Evolutionary conservation across 1,140 invertebrate genomes (phyloP).

Genomic region (Ptiloglossa arizonensis): DNA sequence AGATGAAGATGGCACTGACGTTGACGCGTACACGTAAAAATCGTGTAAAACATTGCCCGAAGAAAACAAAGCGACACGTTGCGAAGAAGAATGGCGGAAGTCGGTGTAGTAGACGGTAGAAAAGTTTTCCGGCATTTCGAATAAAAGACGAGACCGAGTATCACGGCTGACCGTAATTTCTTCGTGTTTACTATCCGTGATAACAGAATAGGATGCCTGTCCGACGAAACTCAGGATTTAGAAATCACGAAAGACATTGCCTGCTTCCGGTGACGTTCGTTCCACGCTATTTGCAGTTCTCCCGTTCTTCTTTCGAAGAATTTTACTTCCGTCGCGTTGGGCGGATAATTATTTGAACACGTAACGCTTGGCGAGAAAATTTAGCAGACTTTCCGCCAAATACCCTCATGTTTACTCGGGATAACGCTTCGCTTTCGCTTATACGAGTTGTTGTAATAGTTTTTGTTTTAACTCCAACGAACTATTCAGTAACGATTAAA

Average conservation of each 20-base stretch:
- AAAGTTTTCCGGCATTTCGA: slow-evolving; percentile 20
- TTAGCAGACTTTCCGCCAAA: not conserved
- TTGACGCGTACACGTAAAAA: not conserved
- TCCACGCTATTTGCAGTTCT: slow-evolving; percentile 17
- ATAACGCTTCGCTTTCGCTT: not conserved
- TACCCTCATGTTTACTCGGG: no score
- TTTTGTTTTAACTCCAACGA: no score
- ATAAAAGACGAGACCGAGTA: slow-evolving; percentile 39
- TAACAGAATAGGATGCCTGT: slow-evolving; percentile 30
- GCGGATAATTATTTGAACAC: slow-evolving; percentile 4
- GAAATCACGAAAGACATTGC: slow-evolving; percentile 24
- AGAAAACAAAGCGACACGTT: not conserved
- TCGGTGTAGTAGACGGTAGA: not conserved
- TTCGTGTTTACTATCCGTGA: slow-evolving; percentile 43
- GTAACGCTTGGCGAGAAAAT: not conserved
- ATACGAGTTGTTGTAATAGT: not conserved
- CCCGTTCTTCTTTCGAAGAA: not conserved
- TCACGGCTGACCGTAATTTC: slow-evolving; percentile 34
- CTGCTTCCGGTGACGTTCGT: not conserved
- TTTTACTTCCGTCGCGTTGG: not conserved
- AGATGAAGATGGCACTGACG: no score
- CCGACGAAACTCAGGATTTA: slow-evolving; percentile 20
- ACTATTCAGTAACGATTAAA: no score
- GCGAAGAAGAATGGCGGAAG: not conserved
- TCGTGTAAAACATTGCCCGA: not conserved